Conservation (phyloP, 64 coral and sea anemone genomes). For the Actinia tenebrosa region DNA sequence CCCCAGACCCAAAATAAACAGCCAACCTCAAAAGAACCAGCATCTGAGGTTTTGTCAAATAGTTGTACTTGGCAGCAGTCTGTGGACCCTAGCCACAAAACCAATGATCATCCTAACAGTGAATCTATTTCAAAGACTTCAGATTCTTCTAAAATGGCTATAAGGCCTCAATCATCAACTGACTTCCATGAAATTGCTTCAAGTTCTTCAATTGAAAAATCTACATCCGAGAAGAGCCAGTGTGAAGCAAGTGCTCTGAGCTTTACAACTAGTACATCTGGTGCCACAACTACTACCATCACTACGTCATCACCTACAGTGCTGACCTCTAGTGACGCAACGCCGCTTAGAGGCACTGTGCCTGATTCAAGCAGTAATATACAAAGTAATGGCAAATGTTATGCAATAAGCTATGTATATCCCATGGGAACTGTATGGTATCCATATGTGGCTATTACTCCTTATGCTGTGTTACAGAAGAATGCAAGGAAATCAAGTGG, state of each 20-base stretch:
- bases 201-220: not conserved
- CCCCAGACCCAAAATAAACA: not conserved
- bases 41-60: not conserved
- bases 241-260: not conserved
- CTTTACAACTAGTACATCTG: not conserved
- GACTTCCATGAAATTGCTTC: not conserved
- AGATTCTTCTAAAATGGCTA: not conserved
- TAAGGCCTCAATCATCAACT: not conserved
- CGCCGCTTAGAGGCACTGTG: not conserved
- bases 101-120: not conserved
- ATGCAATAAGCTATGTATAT: slow-evolving; percentile 57
- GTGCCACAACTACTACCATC: not conserved
- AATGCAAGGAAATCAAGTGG: slow-evolving; percentile 11
- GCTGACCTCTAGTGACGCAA: not conserved
- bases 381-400: slow-evolving; percentile 3
- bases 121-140: not conserved
- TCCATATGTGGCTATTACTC: slow-evolving; percentile 47
- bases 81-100: not conserved
- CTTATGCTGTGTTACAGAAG: not conserved
- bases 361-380: not conserved
- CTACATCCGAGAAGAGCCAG: not conserved
- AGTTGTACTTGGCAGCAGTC: not conserved
- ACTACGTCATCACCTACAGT: not conserved
- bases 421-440: slow-evolving; percentile 46
- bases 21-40: not conserved